phyloP scores from a whole-genome alignment of 2,888 invertebrate genomes.

The Dendrolimus houi region DNA sequence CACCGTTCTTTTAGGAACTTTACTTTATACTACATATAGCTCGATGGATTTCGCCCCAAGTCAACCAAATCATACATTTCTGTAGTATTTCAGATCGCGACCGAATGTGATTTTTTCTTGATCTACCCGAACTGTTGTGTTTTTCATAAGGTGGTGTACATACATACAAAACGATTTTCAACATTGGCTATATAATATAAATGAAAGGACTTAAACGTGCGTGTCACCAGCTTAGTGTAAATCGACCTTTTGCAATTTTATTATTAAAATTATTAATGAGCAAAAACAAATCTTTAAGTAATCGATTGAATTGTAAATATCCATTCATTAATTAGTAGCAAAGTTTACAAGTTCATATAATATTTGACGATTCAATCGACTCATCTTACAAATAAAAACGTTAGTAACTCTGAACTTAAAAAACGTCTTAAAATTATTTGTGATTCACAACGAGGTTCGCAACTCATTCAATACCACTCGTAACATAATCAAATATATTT shows the following conservation, averaged over 20 bases:
- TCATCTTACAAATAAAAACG: not conserved
- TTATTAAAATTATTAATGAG: not conserved
- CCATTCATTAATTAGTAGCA: not conserved
- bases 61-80: too few species aligned
- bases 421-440: conserved; percentile 11
- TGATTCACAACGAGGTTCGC: conserved; percentile 10
- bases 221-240: not conserved
- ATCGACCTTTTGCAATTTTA: not conserved
- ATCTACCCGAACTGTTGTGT: too few species aligned
- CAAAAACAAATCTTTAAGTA: not conserved
- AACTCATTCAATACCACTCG: not conserved
- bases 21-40: too few species aligned
- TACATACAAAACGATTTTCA: too few species aligned
- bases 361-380: not conserved
- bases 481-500: conserved; percentile 8
- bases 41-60: too few species aligned
- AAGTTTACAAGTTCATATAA: not conserved
- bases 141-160: too few species aligned
- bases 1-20: too few species aligned
- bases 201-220: too few species aligned
- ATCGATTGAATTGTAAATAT: not conserved
- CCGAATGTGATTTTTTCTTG: too few species aligned
- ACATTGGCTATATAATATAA: too few species aligned
- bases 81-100: too few species aligned
- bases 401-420: not conserved